These are phyloP conservation scores for Conops quadrifasciatus DNA, from an alignment of 2,888 invertebrate genomes.

Conservation along the genomic window DNA sequence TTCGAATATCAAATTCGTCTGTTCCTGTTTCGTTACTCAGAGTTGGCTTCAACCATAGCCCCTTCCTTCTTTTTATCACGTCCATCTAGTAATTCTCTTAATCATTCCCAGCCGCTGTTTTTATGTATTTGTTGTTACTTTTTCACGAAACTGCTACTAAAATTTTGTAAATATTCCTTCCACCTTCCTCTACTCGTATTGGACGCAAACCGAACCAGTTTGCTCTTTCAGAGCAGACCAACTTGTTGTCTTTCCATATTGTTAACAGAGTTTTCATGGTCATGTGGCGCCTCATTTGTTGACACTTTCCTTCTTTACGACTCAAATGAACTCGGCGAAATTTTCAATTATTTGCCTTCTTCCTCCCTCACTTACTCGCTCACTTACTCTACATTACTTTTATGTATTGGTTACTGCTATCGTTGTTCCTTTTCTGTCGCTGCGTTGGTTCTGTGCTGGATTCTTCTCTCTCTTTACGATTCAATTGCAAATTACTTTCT, in stretches of 20 bases:
- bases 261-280: neutral
- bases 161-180: slow-evolving; percentile 3
- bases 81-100: too few species aligned
- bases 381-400: neutral
- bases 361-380: too few species aligned
- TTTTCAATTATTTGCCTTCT: slow-evolving; percentile 25
- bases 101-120: too few species aligned
- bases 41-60: too few species aligned
- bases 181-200: neutral
- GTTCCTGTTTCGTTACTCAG: too few species aligned
- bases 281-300: slow-evolving; percentile 22
- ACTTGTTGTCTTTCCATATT: slow-evolving; percentile 1
- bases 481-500: neutral
- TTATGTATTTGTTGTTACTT: too few species aligned
- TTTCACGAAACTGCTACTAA: neutral
- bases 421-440: neutral
- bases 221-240: too few species aligned
- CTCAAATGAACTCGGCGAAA: neutral
- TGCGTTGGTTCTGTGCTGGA: neutral
- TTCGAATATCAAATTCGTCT: too few species aligned
- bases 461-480: neutral
- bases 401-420: neutral
- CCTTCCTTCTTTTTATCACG: too few species aligned
- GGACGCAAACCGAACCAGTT: neutral
- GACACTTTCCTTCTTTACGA: neutral